Conservation (phyloP, 2,113 vertebrate species). For the Gambusia holbrooki region DNA sequence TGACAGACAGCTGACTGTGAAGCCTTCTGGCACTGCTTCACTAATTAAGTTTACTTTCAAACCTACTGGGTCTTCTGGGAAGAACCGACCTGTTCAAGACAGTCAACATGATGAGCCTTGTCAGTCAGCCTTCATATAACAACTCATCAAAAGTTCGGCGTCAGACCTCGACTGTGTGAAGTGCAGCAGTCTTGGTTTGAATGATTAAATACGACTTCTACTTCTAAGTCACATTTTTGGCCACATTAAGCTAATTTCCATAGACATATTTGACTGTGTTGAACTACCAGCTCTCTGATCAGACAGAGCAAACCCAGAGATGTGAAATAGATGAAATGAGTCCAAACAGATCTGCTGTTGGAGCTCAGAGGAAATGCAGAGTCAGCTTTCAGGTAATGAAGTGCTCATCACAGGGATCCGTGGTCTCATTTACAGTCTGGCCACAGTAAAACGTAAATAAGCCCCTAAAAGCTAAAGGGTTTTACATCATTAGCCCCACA, state of each 20-base stretch:
- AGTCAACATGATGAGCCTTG: background rate
- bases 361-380: background rate
- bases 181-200: background rate
- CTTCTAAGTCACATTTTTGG: background rate
- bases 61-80: constrained; percentile 9
- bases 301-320: background rate
- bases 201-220: background rate
- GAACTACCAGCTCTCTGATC: background rate
- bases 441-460: too few species aligned
- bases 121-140: background rate
- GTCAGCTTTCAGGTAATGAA: background rate
- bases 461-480: too few species aligned
- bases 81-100: background rate
- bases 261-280: background rate
- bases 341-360: background rate
- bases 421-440: too few species aligned
- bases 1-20: constrained; percentile 62
- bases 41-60: constrained; percentile 46
- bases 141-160: background rate
- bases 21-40: constrained; percentile 45
- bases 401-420: too few species aligned
- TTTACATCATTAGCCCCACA: too few species aligned
- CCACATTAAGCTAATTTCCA: too few species aligned
- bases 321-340: background rate
- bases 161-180: background rate